Evolutionary conservation across 2,888 invertebrate species (phyloP).

Genomic region (Machimus atricapillus): DNA sequence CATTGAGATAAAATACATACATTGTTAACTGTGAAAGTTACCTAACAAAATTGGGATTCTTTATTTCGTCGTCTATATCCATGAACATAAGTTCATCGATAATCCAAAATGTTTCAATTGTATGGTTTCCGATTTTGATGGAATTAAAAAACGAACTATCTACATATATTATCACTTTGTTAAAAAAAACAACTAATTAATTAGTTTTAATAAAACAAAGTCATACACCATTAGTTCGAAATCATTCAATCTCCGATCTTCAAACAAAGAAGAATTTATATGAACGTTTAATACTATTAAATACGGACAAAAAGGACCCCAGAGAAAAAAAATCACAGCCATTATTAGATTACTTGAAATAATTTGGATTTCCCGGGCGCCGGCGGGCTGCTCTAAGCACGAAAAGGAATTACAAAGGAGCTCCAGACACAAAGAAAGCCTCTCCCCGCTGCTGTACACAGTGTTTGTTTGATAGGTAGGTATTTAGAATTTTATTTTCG

Average conservation of each 20-base stretch:
- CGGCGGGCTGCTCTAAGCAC: not conserved
- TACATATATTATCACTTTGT: not conserved
- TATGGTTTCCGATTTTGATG: not conserved
- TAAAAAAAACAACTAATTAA: not conserved
- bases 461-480: not conserved
- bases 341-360: not conserved
- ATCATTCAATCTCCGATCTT: not conserved
- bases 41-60: not conserved
- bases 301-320: not conserved
- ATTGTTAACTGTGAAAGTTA: too few relatives aligned
- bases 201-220: not conserved
- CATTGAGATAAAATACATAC: too few relatives aligned
- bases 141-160: not conserved
- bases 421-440: not conserved
- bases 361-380: not conserved
- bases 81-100: not conserved
- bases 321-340: not conserved
- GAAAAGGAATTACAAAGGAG: not conserved
- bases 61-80: not conserved
- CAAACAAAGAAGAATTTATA: not conserved
- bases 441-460: not conserved
- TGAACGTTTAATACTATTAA: not conserved
- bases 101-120: not conserved
- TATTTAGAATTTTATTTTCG: not conserved
- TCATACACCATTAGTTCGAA: not conserved